Conservation (phyloP, 2,113 vertebrate species). For the Megaceryle maxima region DNA sequence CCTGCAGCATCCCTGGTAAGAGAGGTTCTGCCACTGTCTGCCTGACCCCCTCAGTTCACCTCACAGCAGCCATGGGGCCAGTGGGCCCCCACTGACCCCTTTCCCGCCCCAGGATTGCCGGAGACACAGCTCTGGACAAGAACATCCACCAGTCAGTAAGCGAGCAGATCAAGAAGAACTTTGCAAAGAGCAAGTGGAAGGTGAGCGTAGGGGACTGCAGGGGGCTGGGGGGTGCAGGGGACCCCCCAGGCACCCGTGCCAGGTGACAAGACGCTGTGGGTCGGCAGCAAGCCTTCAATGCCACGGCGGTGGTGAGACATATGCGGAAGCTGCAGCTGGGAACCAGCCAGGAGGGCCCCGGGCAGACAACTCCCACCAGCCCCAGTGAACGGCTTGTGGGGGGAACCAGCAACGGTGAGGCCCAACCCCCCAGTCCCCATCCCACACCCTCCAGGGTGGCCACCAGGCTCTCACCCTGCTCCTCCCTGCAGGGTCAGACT, state of each 20-base stretch:
- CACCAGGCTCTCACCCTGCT: background rate
- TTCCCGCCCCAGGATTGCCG: slow-evolving; percentile 85
- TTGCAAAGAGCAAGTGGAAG: slow-evolving; percentile 99
- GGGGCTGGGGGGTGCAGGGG: background rate
- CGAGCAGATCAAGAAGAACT: slow-evolving; percentile 98
- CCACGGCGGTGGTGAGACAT: slow-evolving; percentile 94
- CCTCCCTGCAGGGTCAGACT: background rate
- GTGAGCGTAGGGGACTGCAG: slow-evolving; percentile 62
- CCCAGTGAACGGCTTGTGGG: slow-evolving; percentile 70
- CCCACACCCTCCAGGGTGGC: fast-evolving
- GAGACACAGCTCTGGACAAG: slow-evolving; percentile 94
- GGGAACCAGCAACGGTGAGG: slow-evolving; percentile 76
- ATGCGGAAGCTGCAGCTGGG: slow-evolving; percentile 95
- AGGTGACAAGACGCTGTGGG: background rate
- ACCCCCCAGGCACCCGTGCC: background rate
- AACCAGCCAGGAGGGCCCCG: slow-evolving; percentile 86
- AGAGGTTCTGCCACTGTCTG: background rate
- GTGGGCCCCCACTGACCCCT: slow-evolving; percentile 12
- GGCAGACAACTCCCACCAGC: slow-evolving; percentile 76
- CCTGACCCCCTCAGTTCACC: background rate
- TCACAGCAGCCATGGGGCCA: slow-evolving; percentile 61
- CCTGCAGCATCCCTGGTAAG: slow-evolving; percentile 95
- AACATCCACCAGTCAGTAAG: slow-evolving; percentile 99
- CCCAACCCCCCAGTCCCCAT: fast-evolving
- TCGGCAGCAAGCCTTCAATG: slow-evolving; percentile 95